Conservation (phyloP, 2,888 invertebrate genomes). For the Cephus pulcher region DNA sequence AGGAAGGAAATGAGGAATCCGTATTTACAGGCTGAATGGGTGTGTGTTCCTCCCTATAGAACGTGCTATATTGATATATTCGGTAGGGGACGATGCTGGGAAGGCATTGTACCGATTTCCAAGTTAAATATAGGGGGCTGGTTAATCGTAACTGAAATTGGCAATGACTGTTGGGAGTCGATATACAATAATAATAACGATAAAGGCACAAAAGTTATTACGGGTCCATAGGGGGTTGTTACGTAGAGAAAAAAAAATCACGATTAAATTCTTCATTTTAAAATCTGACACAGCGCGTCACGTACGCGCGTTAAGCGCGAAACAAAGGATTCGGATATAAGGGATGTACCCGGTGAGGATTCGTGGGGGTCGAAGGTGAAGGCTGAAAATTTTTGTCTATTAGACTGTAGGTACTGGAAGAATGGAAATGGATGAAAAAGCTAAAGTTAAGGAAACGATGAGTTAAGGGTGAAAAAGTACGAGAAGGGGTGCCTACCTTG, state of each 20-base stretch:
- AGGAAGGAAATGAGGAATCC: background rate
- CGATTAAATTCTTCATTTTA: background rate
- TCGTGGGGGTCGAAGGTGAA: background rate
- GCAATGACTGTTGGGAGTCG: background rate
- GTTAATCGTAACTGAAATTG: background rate
- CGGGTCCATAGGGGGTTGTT: background rate
- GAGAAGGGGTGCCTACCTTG: background rate
- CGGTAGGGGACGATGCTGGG: background rate
- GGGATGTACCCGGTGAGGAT: background rate
- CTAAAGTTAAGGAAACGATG: background rate
- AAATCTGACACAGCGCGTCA: background rate
- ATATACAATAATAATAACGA: background rate
- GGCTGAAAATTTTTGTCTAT: background rate
- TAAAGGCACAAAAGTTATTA: background rate
- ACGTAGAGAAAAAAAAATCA: background rate
- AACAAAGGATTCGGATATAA: background rate
- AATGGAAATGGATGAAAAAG: background rate
- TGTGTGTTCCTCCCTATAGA: background rate
- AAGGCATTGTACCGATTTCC: no score
- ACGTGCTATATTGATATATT: background rate
- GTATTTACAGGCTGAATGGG: background rate
- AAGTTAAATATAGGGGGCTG: no score
- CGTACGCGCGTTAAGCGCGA: background rate
- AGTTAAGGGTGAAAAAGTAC: background rate
- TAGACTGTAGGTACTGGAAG: background rate